phyloP scores from a whole-genome alignment of 1,140 invertebrate species.

The Berghia stephanieae region DNA sequence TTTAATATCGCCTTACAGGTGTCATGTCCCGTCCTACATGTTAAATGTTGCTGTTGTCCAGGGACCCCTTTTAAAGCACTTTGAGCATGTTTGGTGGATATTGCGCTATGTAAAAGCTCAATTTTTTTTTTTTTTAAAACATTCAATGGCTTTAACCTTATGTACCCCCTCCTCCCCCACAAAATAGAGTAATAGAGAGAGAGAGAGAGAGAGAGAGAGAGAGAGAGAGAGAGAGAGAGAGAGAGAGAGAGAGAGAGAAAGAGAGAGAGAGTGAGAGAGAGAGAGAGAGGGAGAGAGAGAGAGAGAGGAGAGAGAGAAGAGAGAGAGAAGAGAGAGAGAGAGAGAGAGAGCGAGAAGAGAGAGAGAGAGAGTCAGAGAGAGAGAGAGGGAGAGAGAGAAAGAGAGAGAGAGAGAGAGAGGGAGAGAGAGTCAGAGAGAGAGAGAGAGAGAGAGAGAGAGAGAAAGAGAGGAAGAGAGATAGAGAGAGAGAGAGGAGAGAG shows the following conservation, averaged over 20 bases:
- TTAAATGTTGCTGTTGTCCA: too few species aligned
- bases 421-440: not conserved
- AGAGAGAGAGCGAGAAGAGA: not conserved
- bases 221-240: not conserved
- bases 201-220: constrained; percentile 5
- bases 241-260: not conserved
- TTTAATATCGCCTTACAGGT: too few species aligned
- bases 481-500: constrained; percentile 8
- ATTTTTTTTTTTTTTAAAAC: too few species aligned
- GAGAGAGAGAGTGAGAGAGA: not conserved
- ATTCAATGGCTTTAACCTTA: too few species aligned
- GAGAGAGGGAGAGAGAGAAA: not conserved
- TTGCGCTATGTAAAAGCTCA: too few species aligned
- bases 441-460: constrained; percentile 23
- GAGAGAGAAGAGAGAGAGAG: not conserved
- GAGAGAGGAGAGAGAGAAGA: too few species aligned
- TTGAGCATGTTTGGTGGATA: too few species aligned
- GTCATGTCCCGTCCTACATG: too few species aligned
- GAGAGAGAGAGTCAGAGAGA: constrained; percentile 22
- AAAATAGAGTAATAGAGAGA: too few species aligned
- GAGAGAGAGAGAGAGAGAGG: not conserved
- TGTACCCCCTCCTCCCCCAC: too few species aligned
- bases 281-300: not conserved
- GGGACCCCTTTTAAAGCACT: too few species aligned
- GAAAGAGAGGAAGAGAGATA: not conserved